Base-by-base conservation (phyloP, 1,140 invertebrate species). In the Chironomus striatipennis region DNA sequence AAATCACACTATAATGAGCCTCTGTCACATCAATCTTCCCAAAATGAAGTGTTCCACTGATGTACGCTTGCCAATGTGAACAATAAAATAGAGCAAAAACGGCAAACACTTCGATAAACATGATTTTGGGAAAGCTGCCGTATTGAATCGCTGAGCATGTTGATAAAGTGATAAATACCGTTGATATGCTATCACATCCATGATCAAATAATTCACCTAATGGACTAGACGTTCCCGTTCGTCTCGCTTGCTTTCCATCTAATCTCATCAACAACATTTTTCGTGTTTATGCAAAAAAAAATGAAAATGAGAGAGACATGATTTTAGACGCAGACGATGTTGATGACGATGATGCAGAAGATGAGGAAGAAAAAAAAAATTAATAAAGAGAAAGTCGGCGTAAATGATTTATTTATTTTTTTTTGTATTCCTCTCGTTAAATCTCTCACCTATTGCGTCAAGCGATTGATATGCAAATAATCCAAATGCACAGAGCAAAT, bases 191-290 rank as follows among this genome's bases (percentile, higher is more conserved):
- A 85, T 99, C 98, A 85, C 98, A 99, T 77, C 98, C 98, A 87
- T 99, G 98, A 86, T 99, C 98, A 85, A 99, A 99, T 4, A 99
- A 87, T 87, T 99, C 98, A 1, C 98, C 98, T 17, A 99, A 85
- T 0, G 97, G 96, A 47, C 92, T 92, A 75, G 93, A 95, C 73
- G 92, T 92, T 65, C 92, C 91, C n/a, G 98, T 99, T 80, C 97
- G 87, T 75, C 98, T 88, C 0, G 98, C 98, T 85, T 99, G 98
- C 85, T 99, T 99, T 17, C 98, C 98, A 86, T 99, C 98, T 70
- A 70, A 18, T 20, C 9, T 70, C 18, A 18, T 10, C 10, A 57
- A 12, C n/a, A 57, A 57, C n/a, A 12, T 57, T n/a, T n/a, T n/a
- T 21, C 65, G 12, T n/a, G n/a, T 57, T 57, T 34, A 34, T 34